phyloP scores from a whole-genome alignment of 2,888 invertebrate species.

The Patella ulyssiponensis region DNA sequence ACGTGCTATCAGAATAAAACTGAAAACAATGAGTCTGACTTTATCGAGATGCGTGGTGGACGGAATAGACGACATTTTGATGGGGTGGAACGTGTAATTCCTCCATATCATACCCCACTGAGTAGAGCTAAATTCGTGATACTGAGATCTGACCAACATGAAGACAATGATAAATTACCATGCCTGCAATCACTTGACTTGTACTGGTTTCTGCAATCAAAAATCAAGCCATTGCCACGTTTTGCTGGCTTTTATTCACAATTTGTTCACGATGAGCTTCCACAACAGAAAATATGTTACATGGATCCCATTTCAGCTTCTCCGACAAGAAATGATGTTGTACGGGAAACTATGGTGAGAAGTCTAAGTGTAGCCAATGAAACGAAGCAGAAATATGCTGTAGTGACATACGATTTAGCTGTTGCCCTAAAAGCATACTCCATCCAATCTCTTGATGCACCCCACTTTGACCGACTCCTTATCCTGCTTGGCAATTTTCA shows the following conservation, averaged over 20 bases:
- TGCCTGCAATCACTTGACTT: background rate
- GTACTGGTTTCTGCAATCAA: constrained; percentile 26
- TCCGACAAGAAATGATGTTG: constrained; percentile 15
- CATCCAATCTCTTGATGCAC: constrained; percentile 29
- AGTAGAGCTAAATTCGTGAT: background rate
- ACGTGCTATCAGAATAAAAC: constrained; percentile 21
- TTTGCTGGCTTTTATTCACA: constrained; percentile 29
- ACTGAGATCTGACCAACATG: too few species aligned
- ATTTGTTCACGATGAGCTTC: constrained; percentile 23
- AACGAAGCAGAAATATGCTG: constrained; percentile 24
- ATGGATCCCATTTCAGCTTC: constrained; percentile 31
- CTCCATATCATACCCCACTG: background rate
- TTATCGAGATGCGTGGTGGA: background rate
- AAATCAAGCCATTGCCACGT: constrained; percentile 27
- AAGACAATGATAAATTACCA: too few species aligned
- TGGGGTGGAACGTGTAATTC: constrained; percentile 6
- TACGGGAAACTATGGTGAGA: constrained; percentile 30
- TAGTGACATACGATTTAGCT: constrained; percentile 32
- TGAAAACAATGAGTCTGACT: background rate
- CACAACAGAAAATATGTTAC: constrained; percentile 29
- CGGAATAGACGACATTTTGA: constrained; percentile 20
- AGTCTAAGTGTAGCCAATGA: constrained; percentile 28
- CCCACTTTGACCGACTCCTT: constrained; percentile 27
- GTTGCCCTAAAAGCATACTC: constrained; percentile 35
- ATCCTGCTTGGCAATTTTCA: constrained; percentile 35